A percentile compares a stretch with the other conserved stretches of the same genome.
Evolutionary conservation across 1,140 invertebrate species (phyloP).

Genomic region (Vanessa tameamea): DNA sequence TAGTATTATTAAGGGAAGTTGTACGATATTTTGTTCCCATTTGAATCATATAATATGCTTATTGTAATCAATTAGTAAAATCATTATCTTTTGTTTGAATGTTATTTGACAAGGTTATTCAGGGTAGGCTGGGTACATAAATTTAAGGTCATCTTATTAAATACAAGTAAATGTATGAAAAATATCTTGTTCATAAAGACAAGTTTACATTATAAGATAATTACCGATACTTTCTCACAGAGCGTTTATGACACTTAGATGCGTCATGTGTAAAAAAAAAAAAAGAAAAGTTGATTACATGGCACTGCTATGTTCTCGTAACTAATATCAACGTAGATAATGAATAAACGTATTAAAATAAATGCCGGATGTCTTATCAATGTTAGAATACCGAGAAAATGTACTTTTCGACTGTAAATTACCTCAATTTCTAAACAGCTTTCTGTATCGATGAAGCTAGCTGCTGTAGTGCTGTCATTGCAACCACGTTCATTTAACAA

Average conservation of each 20-base stretch:
- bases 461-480: conserved; percentile 55
- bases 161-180: neutral
- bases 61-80: conserved; percentile 20
- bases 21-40: neutral
- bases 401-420: conserved; percentile 8
- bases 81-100: conserved; percentile 19
- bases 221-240: conserved; percentile 47
- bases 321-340: conserved; percentile 8
- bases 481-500: conserved; percentile 75
- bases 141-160: neutral
- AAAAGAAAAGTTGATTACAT: conserved; percentile 47
- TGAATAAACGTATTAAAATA: neutral
- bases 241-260: conserved; percentile 45
- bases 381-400: conserved; percentile 7
- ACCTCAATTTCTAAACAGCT: conserved; percentile 34
- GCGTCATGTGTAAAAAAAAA: conserved; percentile 43
- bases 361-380: neutral
- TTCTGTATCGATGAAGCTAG: conserved; percentile 59
- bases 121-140: neutral
- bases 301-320: conserved; percentile 25
- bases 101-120: conserved; percentile 33
- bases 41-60: conserved; percentile 9
- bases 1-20: neutral
- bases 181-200: neutral
- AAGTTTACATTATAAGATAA: conserved; percentile 21